Base-by-base conservation (phyloP, 37 sponge, comb jelly and placozoan species). In the Axinella damicornis region DNA sequence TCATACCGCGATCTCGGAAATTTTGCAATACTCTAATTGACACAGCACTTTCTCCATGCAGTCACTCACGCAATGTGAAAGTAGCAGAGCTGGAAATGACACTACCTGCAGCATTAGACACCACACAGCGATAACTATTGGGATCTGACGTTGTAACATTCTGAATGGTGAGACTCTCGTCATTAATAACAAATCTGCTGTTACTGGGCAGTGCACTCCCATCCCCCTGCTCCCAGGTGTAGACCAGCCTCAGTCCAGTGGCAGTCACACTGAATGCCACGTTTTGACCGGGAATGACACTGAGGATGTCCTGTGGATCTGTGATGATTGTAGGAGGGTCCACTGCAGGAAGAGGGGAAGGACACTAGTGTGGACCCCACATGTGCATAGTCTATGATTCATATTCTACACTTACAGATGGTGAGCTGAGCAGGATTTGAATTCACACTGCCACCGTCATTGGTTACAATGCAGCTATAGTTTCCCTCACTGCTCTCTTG, bases 61-160 rank as follows among this genome's bases (percentile, higher is more conserved):
- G 46, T 9, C 46, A 73, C 74, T 73, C 24, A 73, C 74, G 52
- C 25, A 73, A 15, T 53, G 74, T 53, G 18, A 73, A 31, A 15
- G 11, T 20, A 53, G 41, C 74, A 34, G 30, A 31, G 53, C 13
- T 73, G 56, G 74, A 73, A 24, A 15, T 27, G 27, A 73, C 74
- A 53, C 4, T 73, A 4, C 56, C 74, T 53, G 30, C 74, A 34
- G 46, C 52, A 73, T 73, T 73, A 30, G 74, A 53, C 30, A 73
- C 74, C 31, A 53, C 55, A 24, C 74, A 73, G 22, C 25, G n/a
- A 28, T 73, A 73, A 15, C 12, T 15, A 12, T 34, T 55, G 6
- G 40, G 19, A 53, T 73, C 74, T 54, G 28, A n/a, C n/a, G n/a
- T 20, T 25, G 15, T 27, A 9, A 53, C 56, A 18, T 73, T 11